Conservation (phyloP, 2,113 vertebrate genomes). For the Athene cunicularia region DNA sequence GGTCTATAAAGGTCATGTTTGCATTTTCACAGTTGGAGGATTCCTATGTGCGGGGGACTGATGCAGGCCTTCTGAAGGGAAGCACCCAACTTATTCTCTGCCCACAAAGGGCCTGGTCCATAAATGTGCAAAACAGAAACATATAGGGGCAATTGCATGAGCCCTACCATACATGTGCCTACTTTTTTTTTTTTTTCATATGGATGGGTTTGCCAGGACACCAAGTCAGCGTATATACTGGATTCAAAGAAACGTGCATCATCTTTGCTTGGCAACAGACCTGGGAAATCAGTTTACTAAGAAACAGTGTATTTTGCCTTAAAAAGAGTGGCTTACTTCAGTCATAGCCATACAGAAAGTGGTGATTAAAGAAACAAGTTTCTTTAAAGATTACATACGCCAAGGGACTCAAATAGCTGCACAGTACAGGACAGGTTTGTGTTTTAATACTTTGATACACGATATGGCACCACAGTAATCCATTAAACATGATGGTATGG, state of each 20-base stretch:
- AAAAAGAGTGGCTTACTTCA: background rate
- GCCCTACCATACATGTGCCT: background rate
- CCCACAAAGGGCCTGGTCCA: background rate
- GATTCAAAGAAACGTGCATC: background rate
- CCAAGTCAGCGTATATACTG: background rate
- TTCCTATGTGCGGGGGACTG: background rate
- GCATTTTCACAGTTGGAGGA: background rate
- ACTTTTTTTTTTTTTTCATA: background rate
- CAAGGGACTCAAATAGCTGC: background rate
- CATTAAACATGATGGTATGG: background rate
- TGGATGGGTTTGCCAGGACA: background rate
- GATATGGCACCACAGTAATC: background rate
- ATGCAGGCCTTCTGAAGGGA: background rate
- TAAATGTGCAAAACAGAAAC: background rate
- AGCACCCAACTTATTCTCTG: background rate
- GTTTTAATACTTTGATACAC: background rate
- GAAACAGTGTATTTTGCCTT: background rate
- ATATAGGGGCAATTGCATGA: background rate
- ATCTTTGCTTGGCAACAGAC: background rate
- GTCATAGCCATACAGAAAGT: background rate
- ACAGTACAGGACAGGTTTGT: background rate
- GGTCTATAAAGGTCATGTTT: background rate
- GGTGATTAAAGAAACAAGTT: background rate
- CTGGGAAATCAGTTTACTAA: background rate
- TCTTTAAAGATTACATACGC: background rate